These are phyloP conservation scores for Caradrina kadenii DNA, from an alignment of 2,888 invertebrate genomes.

Conservation along the genomic window DNA sequence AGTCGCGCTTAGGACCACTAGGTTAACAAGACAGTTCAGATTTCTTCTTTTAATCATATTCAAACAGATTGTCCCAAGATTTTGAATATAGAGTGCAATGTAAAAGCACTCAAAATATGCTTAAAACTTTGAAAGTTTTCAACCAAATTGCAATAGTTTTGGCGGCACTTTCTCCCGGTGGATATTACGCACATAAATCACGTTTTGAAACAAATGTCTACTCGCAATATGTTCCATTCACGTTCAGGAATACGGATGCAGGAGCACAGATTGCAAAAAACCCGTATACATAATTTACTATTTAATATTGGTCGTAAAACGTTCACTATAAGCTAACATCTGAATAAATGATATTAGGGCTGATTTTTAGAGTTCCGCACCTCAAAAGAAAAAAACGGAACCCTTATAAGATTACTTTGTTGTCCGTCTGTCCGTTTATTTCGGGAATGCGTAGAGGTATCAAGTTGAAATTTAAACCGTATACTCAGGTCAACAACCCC, in stretches of 20 bases:
- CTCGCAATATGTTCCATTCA: slow-evolving; percentile 6
- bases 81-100: not conserved
- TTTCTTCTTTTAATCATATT: too few relatives aligned
- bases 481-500: too few relatives aligned
- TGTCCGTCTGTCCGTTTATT: too few relatives aligned
- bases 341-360: not conserved
- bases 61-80: not conserved
- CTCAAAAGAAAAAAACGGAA: too few relatives aligned
- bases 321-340: not conserved
- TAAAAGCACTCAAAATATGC: not conserved
- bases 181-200: slow-evolving; percentile 43
- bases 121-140: slow-evolving; percentile 21
- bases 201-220: slow-evolving; percentile 29
- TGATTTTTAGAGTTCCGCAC: too few relatives aligned
- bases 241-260: not conserved
- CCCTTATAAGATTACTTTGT: too few relatives aligned
- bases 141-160: slow-evolving; percentile 32
- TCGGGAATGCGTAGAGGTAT: too few relatives aligned
- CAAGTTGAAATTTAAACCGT: too few relatives aligned
- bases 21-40: too few relatives aligned
- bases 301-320: not conserved
- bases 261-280: slow-evolving; percentile 5
- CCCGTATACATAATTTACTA: not conserved
- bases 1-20: too few relatives aligned
- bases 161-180: slow-evolving; percentile 23